Evolutionary conservation across 2,888 invertebrate species (phyloP).

Genomic region (Arctia plantaginis): DNA sequence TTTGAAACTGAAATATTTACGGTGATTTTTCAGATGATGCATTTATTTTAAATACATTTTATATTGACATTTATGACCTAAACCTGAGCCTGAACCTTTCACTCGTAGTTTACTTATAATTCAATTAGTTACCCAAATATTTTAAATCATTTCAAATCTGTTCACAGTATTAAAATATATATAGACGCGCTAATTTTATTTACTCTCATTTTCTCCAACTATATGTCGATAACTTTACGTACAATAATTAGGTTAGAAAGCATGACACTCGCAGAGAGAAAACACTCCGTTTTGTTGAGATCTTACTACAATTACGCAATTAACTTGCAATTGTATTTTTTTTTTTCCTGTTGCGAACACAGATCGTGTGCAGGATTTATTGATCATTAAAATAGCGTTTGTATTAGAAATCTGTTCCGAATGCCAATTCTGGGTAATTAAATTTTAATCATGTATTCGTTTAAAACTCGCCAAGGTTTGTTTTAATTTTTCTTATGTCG

Average conservation of each 20-base stretch:
- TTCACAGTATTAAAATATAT: neutral
- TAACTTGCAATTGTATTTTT: slow-evolving; percentile 43
- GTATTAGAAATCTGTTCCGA: slow-evolving; percentile 11
- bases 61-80: too few species aligned
- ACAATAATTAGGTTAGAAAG: slow-evolving; percentile 61
- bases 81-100: too few species aligned
- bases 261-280: slow-evolving; percentile 49
- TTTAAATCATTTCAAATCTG: neutral
- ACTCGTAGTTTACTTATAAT: too few species aligned
- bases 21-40: too few species aligned
- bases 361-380: slow-evolving; percentile 13
- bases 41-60: too few species aligned
- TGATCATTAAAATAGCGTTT: slow-evolving; percentile 5
- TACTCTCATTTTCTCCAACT: slow-evolving; percentile 44
- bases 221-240: slow-evolving; percentile 39
- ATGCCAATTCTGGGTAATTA: neutral
- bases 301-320: slow-evolving; percentile 47
- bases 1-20: too few species aligned
- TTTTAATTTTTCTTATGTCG: neutral
- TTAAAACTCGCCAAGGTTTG: neutral
- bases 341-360: slow-evolving; percentile 24
- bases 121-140: too few species aligned
- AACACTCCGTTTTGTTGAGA: slow-evolving; percentile 37
- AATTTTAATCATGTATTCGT: neutral
- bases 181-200: slow-evolving; percentile 4